Evolutionary conservation across 2,113 vertebrate species (phyloP), one percentile per base, ranked within the genome.

Genomic region (Tor tambroides): DNA sequence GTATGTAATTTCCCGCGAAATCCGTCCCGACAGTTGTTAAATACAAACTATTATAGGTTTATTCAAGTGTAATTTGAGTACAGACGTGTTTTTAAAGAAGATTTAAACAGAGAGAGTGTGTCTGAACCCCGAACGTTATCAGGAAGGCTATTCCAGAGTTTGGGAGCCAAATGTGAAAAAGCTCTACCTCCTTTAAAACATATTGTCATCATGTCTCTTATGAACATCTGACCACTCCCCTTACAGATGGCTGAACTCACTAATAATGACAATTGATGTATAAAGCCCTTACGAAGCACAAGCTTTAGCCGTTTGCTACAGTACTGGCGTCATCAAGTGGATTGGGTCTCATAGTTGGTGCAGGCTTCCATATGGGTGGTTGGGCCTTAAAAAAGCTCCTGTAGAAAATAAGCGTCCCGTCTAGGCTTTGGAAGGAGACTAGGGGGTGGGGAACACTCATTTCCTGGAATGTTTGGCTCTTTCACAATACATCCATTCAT

Each of bases 401-500:
- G 88, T 87, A 92, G 91, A 87, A 84, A 90, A 88, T 88, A 83
- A 88, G 84, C 78, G 76, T 86, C 88, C 79, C 86, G 80, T 49
- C 32, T 87, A 80, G 61, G 83, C 83, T 84, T 78, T 79, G 84
- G 78, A 85, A 82, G 72, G 72, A 81, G 78, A 85, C 83, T 82
- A 51, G 88, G 71, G 83, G 91, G 88, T 61, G 72, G 72, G 56
- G 81, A 79, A 69, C 74, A 93, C 90, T 94, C 92, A 95, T 95
- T 97, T 97, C 95, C 94, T 94, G 93, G 95, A 96, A 96, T 94
- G 91, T 94, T 91, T 92, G 94, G 90, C 87, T 87, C 93, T 90
- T 41, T 6, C 93, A 96, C 95, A 97, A 95, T 95, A 95, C 95
- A 92, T 91, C 93, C 93, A 95, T 96, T 96, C 94, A 95, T 96